These are phyloP conservation scores for Phragmatobia fuliginosa DNA, from an alignment of 2,888 invertebrate species.

Conservation along the genomic window DNA sequence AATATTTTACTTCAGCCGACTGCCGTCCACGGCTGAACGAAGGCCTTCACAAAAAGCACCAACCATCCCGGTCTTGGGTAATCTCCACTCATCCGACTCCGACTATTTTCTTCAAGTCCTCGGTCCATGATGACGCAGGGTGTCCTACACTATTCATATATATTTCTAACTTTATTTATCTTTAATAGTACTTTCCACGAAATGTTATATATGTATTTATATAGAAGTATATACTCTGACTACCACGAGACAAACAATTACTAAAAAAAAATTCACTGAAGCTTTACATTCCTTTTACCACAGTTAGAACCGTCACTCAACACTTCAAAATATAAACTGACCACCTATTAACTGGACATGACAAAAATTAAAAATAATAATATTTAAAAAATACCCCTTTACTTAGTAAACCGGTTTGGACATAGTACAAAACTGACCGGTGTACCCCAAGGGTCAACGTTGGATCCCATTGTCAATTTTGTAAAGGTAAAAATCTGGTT, in stretches of 20 bases:
- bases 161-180: too few relatives aligned
- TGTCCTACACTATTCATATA: too few relatives aligned
- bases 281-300: conserved; percentile 41
- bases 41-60: too few relatives aligned
- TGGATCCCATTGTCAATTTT: conserved; percentile 72
- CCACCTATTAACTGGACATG: conserved; percentile 61
- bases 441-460: conserved; percentile 80
- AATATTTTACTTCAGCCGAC: too few relatives aligned
- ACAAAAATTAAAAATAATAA: conserved; percentile 66
- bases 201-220: too few relatives aligned
- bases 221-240: too few relatives aligned
- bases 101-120: too few relatives aligned
- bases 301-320: conserved; percentile 57
- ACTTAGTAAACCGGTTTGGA: conserved; percentile 73
- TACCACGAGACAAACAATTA: not conserved
- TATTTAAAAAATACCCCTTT: conserved; percentile 68
- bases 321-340: conserved; percentile 73
- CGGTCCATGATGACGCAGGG: too few relatives aligned
- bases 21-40: too few relatives aligned
- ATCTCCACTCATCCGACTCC: too few relatives aligned
- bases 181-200: too few relatives aligned
- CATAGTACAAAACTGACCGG: conserved; percentile 77
- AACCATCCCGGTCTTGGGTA: too few relatives aligned
- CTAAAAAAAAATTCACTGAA: conserved; percentile 30
- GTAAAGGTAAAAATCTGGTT: conserved; percentile 83